Percentiles rank a stretch among this genome's conserved stretches.
phyloP scores from a whole-genome alignment of 1,140 invertebrate species.

The Drosophila elegans region DNA sequence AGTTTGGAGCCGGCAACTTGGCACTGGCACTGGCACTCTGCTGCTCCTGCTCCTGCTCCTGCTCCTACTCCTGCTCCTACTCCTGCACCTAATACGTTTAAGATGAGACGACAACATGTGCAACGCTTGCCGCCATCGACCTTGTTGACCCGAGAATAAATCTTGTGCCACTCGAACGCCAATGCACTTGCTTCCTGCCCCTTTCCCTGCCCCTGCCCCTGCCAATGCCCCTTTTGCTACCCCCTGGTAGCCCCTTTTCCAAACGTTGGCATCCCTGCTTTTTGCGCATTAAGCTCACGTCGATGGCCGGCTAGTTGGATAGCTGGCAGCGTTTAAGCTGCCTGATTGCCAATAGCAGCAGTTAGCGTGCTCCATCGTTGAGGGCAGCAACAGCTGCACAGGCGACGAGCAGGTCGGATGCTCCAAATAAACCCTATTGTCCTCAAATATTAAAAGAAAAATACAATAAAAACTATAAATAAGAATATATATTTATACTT shows the following conservation, averaged over 20 bases:
- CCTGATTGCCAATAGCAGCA: constrained; percentile 64
- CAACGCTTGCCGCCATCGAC: constrained; percentile 70
- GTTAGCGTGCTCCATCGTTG: constrained; percentile 44
- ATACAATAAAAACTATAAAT: no score
- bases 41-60: background rate
- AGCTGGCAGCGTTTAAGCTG: constrained; percentile 41
- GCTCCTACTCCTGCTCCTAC: no score
- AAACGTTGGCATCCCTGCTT: constrained; percentile 40
- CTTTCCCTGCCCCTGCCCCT: background rate
- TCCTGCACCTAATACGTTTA: constrained; percentile 75
- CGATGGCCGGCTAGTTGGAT: constrained; percentile 39
- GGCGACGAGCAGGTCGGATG: constrained; percentile 59
- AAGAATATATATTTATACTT: background rate
- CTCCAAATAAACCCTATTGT: background rate
- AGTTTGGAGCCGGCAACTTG: constrained; percentile 12
- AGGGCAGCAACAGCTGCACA: constrained; percentile 63
- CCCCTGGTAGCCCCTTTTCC: background rate
- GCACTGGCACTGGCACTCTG: constrained; percentile 12
- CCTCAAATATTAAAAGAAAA: no score
- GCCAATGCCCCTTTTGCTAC: background rate
- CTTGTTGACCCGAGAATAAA: constrained; percentile 72
- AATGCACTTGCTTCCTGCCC: constrained; percentile 43
- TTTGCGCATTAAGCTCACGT: constrained; percentile 75
- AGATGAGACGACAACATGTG: constrained; percentile 83
- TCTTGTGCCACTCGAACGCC: constrained; percentile 72